Evolutionary conservation across 2,888 invertebrate genomes (phyloP), one percentile per base, ranked within the genome.

Genomic region (Ichneumoninae sp.): DNA sequence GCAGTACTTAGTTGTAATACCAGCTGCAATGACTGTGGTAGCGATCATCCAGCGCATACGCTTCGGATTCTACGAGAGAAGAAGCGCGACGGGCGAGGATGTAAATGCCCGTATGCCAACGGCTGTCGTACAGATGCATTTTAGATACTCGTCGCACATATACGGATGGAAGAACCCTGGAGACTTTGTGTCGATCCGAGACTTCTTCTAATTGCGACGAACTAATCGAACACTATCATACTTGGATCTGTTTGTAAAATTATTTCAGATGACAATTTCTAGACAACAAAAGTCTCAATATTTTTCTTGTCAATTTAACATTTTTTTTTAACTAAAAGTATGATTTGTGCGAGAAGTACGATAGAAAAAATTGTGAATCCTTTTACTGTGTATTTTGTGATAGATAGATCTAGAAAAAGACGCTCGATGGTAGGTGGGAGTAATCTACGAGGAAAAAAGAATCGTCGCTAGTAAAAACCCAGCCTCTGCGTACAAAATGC

Each of bases 31-130:
- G 40, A 19, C 57, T 57, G 57, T 13, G 33, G 63, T 33, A 33
- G 30, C 33, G 63, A 63, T 63, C 63, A 63, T 33, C 26, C 63
- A 33, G 63, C 63, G 63, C 33, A 33, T 63, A 6, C 63, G 63
- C 63, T 63, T n/a, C 33, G 33, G 16, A 63, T 63, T 33, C 63
- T 63, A 63, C 7, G 63, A 30, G 30, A 63, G 63, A 26, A 50
- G 16, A 70, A 19, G 63, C 60, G 3, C 30, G 22, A 57, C 44
- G 16, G 40, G n/a, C n/a, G 26, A 6, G 40, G 36, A 73, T 66
- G 50, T 4, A 44, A 70, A 75, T 65, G 30, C 76, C 76, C 71
- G 71, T 82, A 76, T 77, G 66, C 54, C 57, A 81, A 71, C 77
- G 71, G 71, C 66, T 73, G 77, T 71, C 57, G 69, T 10, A 26